Evolutionary conservation across 2,888 invertebrate species (phyloP), one percentile per base, ranked within the genome.

Genomic region (Cheilosia pagana): DNA sequence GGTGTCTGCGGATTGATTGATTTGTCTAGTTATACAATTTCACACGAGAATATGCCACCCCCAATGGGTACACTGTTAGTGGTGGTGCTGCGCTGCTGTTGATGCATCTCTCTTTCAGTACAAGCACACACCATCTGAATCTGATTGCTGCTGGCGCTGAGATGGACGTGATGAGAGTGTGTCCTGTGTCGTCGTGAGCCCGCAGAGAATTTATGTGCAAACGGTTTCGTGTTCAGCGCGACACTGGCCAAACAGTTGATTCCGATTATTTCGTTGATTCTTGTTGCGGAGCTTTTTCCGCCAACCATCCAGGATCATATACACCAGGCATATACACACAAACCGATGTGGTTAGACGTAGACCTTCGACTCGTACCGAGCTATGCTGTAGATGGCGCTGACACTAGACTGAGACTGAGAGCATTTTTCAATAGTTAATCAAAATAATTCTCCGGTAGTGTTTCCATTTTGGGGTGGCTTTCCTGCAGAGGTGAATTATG

Each of bases 221-320:
- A 88, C 88, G 83, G 87, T 88, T 88, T 87, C 88, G 87, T 87
- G 88, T 87, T 87, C 88, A 86, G 87, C 88, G 88, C 88, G 87
- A 88, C 87, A 88, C 88, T 88, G 87, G 81, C 87, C 87, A 72
- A 81, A 87, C 74, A 79, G 48, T 76, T 85, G 81, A 50, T 50
- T 50, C 25, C 1, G 50, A 23, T 50, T 23, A 5, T 50, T 50
- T 63, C 68, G 48, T 76, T 85, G 81, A 75, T 75, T 85, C 81
- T 75, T 75, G 81, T 75, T 81, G 85, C 53, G 28, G 65, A 85
- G 85, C 85, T 85, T 85, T 85, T 71, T 71, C 39, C 60, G 59
- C 59, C 45, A 12, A 65, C 59, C 71, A 60, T 81, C 85, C 74
- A 75, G 81, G 85, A 85, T 74, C 82, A 65, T 35, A 62, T 16